phyloP scores from a whole-genome alignment of 2,797 vertebrate genomes.

The Adelosebastes latens region DNA sequence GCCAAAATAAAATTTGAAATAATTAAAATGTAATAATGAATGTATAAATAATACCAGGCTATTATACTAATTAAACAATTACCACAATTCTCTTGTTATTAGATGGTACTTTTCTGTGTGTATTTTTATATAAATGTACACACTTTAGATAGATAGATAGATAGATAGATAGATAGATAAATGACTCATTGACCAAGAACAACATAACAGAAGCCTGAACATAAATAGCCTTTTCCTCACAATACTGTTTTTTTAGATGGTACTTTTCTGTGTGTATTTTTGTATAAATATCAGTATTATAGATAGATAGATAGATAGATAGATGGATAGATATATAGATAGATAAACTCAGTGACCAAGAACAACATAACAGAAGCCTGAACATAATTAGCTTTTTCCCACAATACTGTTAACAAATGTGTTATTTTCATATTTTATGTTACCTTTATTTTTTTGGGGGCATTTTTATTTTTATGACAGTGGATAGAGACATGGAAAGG shows the following conservation, averaged over 20 bases:
- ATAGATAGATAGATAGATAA: neutral
- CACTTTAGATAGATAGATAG: neutral
- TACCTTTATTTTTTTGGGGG: no score
- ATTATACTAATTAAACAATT: neutral
- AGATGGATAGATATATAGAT: slow-evolving; percentile 25
- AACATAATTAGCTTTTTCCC: no score
- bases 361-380: no score
- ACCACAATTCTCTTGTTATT: neutral
- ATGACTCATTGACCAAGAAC: no score
- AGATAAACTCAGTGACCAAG: neutral
- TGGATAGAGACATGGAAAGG: no score
- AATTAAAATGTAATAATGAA: neutral
- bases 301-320: slow-evolving; percentile 4
- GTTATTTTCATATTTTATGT: neutral
- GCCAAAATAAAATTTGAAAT: neutral
- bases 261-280: no score
- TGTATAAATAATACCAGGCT: neutral
- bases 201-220: no score
- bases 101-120: no score
- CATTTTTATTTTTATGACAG: no score
- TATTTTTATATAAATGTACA: neutral
- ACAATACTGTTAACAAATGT: neutral
- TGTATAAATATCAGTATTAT: neutral
- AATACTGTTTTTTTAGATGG: no score
- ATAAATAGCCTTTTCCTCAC: no score